These are phyloP conservation scores for Archips crataeganus DNA, from an alignment of 2,888 invertebrate species.

Conservation along the genomic window DNA sequence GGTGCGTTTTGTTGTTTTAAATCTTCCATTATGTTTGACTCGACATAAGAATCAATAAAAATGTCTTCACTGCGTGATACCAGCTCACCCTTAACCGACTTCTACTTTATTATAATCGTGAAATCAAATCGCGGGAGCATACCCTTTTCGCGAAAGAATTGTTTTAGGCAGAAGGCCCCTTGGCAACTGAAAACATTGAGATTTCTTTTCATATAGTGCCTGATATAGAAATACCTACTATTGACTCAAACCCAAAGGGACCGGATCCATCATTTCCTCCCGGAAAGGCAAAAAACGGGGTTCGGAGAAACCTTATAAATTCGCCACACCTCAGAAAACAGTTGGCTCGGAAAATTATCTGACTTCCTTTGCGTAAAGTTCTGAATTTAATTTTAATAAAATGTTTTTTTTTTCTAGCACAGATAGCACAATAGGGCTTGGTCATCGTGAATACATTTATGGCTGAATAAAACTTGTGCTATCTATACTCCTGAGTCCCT, in stretches of 20 bases:
- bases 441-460: too few relatives aligned
- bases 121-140: background rate
- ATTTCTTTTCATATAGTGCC: constrained; percentile 7
- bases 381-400: background rate
- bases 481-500: too few relatives aligned
- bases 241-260: constrained; percentile 26
- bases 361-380: constrained; percentile 18
- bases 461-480: too few relatives aligned
- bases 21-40: background rate
- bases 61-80: background rate
- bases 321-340: constrained; percentile 18
- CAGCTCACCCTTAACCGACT: background rate
- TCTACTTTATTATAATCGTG: background rate
- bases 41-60: background rate
- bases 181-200: background rate
- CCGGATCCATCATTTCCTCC: constrained; percentile 26
- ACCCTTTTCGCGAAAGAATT: constrained; percentile 4
- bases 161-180: background rate
- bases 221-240: constrained; percentile 11
- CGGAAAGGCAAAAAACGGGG: constrained; percentile 20
- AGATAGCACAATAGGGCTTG: too few relatives aligned
- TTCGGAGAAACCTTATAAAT: constrained; percentile 20
- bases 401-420: background rate
- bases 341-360: constrained; percentile 27
- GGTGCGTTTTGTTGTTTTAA: too few relatives aligned